These are phyloP conservation scores for Trissolcus japonicus DNA, from an alignment of 2,888 invertebrate species.

Conservation along the genomic window DNA sequence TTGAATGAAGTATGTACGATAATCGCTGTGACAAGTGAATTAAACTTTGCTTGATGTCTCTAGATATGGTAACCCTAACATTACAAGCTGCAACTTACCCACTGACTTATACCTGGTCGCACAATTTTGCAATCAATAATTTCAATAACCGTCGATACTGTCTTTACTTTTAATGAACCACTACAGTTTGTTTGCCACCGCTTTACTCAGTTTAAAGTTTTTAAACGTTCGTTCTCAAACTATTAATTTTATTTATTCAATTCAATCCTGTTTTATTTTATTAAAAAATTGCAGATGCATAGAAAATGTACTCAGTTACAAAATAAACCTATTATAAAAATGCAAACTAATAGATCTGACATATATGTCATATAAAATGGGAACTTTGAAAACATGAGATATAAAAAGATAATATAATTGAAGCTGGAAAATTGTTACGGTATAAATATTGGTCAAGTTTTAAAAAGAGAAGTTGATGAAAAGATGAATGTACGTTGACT, in stretches of 20 bases:
- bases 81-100: slow-evolving; percentile 19
- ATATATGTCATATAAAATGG: neutral
- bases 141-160: slow-evolving; percentile 33
- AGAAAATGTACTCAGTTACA: no score
- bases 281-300: no score
- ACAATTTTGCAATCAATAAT: slow-evolving; percentile 40
- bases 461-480: no score
- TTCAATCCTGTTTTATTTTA: no score
- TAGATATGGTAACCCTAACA: slow-evolving; percentile 37
- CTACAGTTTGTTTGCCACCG: no score
- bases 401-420: no score
- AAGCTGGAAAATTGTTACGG: no score
- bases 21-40: slow-evolving; percentile 33
- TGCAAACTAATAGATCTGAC: neutral
- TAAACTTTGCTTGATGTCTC: slow-evolving; percentile 29
- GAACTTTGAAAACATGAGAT: no score
- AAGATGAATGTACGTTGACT: no score
- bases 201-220: no score
- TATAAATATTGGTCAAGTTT: no score
- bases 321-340: no score
- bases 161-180: slow-evolving; percentile 15
- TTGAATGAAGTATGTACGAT: slow-evolving; percentile 21
- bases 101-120: slow-evolving; percentile 33
- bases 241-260: neutral
- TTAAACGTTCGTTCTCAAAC: neutral